Evolutionary conservation across 2,888 invertebrate genomes (phyloP), one percentile per base, ranked within the genome.

Genomic region (Allygus modestus): DNA sequence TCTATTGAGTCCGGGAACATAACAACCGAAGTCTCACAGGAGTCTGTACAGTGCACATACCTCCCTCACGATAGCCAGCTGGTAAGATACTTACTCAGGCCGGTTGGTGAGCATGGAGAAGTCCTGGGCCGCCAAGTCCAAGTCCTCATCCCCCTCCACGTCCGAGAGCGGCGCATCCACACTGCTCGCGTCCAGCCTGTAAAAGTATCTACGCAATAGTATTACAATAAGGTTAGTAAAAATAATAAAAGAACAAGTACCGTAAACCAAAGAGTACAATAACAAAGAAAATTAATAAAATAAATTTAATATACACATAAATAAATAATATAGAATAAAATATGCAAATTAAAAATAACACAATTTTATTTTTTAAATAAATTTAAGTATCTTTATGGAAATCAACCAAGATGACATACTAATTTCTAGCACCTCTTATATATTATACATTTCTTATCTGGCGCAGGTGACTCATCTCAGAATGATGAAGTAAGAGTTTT

Each of bases 131-230:
- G 43, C 28, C 46, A 65, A 31, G 28, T 43, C 28, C 11, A 37
- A 7, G 4, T 43, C 75, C 1, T 79, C 58, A 2, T 79, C 79
- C 54, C n/a, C 79, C 58, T 79, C 79, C 2, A 23, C 79, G 26
- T 79, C 79, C 7, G 79, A 51, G 33, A 79, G 33, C 0, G 58
- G 28, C 2, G 51, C 51, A 20, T 79, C 79, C 79, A 58, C 31
- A 37, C 79, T 79, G 58, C 79, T 58, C n/a, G 58, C 58, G 58
- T 79, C 79, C 79, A 79, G 58, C 37, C 79, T 79, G 79, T 79
- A 79, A 79, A 79, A 33, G 58, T 37, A 58, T 58, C 79, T 79
- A 37, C 0, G 58, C 79, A 23, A 79, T 79, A 79, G 79, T 79
- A 79, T 79, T 58, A 79, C 46, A 79, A 79, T 79, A 0, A 58